These are phyloP conservation scores for Chroicocephalus ridibundus DNA, from an alignment of 2,113 vertebrate genomes.

Conservation along the genomic window DNA sequence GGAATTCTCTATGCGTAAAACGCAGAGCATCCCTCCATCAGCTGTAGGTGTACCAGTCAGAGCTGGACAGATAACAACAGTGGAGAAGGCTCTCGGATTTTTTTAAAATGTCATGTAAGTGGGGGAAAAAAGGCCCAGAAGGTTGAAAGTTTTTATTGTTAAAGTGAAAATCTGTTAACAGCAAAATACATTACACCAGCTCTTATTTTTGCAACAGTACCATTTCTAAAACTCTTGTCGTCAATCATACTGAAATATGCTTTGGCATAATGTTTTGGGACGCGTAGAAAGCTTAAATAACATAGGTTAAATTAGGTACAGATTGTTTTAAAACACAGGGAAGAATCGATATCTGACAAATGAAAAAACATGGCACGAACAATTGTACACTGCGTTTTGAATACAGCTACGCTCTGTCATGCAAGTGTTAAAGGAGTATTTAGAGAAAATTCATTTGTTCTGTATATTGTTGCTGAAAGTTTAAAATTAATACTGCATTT, in stretches of 20 bases:
- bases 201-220: not conserved
- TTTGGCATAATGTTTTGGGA: slow-evolving; percentile 27
- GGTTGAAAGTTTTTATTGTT: not conserved
- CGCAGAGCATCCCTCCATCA: not conserved
- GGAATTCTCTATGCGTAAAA: not conserved
- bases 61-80: not conserved
- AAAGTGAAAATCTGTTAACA: not conserved
- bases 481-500: not conserved
- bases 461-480: not conserved
- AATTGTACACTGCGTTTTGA: not conserved
- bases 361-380: not conserved
- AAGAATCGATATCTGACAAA: slow-evolving; percentile 19
- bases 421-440: not conserved
- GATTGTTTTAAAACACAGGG: slow-evolving; percentile 33
- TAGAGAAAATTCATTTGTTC: not conserved
- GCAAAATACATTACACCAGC: not conserved
- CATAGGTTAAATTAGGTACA: slow-evolving; percentile 37
- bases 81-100: not conserved
- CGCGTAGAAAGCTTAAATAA: slow-evolving; percentile 23
- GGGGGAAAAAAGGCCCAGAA: not conserved
- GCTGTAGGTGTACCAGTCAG: not conserved
- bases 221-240: not conserved
- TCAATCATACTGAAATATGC: slow-evolving; percentile 10
- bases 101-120: not conserved
- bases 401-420: not conserved